phyloP scores from a whole-genome alignment of 1,140 invertebrate species.

The Triops longicaudatus region DNA sequence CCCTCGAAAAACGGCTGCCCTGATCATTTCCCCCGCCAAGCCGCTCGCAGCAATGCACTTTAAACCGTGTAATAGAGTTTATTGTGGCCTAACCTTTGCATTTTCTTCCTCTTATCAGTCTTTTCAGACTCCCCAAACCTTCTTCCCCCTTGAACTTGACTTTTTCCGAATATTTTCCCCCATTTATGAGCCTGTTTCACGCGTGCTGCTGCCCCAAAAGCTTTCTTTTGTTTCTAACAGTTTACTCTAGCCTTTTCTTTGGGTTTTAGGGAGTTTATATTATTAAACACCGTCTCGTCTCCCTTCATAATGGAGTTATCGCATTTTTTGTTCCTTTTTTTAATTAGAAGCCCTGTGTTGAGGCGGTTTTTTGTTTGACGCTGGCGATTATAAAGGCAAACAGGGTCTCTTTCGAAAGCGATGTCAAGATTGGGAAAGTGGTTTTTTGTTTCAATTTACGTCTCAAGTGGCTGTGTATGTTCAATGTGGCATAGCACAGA shows the following conservation, averaged over 20 bases:
- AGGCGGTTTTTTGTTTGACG: neutral
- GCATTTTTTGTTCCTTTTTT: neutral
- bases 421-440: conserved; percentile 1
- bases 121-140: neutral
- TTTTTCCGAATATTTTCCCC: neutral
- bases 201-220: neutral
- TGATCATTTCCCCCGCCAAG: neutral
- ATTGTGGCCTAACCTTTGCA: conserved; percentile 4
- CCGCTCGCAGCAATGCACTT: neutral
- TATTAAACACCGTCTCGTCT: neutral
- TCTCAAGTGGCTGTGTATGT: conserved; percentile 7
- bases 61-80: conserved; percentile 8
- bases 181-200: neutral
- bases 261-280: too few relatives aligned
- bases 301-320: neutral
- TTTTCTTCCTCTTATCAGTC: neutral
- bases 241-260: neutral
- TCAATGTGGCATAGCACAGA: conserved; percentile 7
- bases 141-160: neutral
- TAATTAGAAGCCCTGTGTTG: neutral
- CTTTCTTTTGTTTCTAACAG: neutral
- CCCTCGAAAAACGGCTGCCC: neutral
- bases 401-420: neutral
- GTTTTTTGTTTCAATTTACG: conserved; percentile 13
- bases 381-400: neutral